Base-by-base conservation (phyloP, 2,797 vertebrate species). In the Chiroxiphia lanceolata region DNA sequence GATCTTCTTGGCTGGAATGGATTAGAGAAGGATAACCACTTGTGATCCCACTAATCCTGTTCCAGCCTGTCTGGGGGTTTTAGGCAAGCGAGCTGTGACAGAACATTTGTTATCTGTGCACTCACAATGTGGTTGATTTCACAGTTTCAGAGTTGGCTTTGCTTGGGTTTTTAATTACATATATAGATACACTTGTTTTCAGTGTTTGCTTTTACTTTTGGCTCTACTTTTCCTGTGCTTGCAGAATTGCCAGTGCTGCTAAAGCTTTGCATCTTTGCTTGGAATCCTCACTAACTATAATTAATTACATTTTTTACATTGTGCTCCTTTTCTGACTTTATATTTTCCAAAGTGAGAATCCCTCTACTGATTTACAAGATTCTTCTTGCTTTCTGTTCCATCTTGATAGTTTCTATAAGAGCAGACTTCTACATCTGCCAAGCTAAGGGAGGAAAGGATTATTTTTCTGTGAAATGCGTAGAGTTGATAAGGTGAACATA, bases 21-120 rank as follows among this genome's bases (percentile, higher is more conserved):
- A 96, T 97, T 96, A 96, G 44, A 67, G 77, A 89, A 93, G 88
- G 95, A 96, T 95, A 97, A 95, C 92, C 63, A 72, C 44, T 82
- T 93, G 74, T 89, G 88, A 95, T 95, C 63, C 83, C 80, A 79
- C 70, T 95, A 96, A 96, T 96, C 94, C 95, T 79, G 78, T 96
- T 96, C 90, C 93, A 93, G 59, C 45, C 88, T 93, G 74, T 70
- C 80, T 82, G 59, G 54, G 80, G 88, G 90, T 95, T 93, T 95
- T 59, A 87, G 63, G 67, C 88, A 94, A 95, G 83, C 0, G 1
- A 81, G 92, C 88, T 92, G 67, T 69, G 86, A 84, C 50, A 44
- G 90, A 86, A 81, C 44, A 38, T 48, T 91, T 84, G n/a, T 87
- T 89, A 79, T 82, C 71, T 84, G 63, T 53, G 44, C 44, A 31